Evolutionary conservation across 92 coral and sea anemone species (phyloP).

Genomic region (Epizoanthus scotinus): DNA sequence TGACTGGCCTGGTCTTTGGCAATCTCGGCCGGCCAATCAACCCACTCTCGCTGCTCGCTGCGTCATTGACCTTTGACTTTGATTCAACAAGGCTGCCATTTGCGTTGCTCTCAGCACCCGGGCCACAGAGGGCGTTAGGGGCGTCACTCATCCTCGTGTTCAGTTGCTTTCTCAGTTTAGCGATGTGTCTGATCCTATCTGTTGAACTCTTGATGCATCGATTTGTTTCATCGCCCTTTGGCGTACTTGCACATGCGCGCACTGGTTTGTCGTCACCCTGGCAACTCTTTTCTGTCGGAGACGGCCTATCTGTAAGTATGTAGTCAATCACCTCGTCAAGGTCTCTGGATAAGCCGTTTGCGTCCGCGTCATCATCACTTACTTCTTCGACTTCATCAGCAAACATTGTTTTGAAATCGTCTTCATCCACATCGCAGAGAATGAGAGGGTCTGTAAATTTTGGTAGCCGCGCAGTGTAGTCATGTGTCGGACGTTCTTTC

Average conservation of each 20-base stretch:
- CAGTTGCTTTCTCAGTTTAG: neutral
- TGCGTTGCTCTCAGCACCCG: too few relatives aligned
- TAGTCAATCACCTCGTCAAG: slow-evolving; percentile 13
- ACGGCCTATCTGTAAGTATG: slow-evolving; percentile 8
- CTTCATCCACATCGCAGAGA: slow-evolving; percentile 1
- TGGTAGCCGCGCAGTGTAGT: slow-evolving; percentile 11
- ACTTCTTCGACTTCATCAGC: neutral
- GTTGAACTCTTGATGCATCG: neutral
- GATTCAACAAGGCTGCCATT: neutral
- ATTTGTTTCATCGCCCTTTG: neutral
- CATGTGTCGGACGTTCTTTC: slow-evolving; percentile 6
- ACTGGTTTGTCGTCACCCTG: neutral
- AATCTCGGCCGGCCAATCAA: neutral
- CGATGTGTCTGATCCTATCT: neutral
- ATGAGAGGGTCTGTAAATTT: slow-evolving; percentile 26
- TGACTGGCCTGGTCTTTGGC: neutral
- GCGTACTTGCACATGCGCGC: neutral
- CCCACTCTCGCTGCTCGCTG: neutral
- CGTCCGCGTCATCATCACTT: neutral
- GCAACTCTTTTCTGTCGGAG: neutral
- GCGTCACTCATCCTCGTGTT: neutral
- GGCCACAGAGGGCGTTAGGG: neutral
- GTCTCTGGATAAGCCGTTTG: neutral
- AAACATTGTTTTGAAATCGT: neutral
- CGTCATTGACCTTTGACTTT: neutral